A percentile compares a stretch with the other conserved stretches of the same genome.
Conservation (phyloP, 2,113 vertebrate species). For the Ctenomys sociabilis region DNA sequence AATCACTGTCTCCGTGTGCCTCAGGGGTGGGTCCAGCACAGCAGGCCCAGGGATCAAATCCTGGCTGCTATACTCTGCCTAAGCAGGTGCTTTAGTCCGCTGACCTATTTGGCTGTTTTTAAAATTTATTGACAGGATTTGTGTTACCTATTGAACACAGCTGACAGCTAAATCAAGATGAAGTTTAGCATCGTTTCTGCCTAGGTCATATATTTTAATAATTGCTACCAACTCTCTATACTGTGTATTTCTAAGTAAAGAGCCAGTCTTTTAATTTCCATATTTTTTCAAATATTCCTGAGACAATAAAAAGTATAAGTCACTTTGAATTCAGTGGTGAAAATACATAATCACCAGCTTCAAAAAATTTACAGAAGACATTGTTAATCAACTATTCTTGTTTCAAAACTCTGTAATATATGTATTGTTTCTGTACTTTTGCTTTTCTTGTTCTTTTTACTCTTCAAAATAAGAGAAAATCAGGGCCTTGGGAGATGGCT, state of each 20-base stretch:
- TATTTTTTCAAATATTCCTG: constrained; percentile 59
- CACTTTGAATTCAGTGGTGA: constrained; percentile 31
- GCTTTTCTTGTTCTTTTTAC: too few species aligned
- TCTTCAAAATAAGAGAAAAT: too few species aligned
- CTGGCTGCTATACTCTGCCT: too few species aligned
- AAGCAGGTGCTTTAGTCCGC: too few species aligned
- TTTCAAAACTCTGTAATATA: too few species aligned
- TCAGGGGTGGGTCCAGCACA: too few species aligned
- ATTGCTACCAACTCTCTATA: background rate
- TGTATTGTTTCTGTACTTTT: too few species aligned
- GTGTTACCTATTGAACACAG: background rate
- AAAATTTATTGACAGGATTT: constrained; percentile 44
- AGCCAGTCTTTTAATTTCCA: constrained; percentile 5
- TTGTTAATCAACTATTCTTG: too few species aligned
- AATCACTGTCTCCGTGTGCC: too few species aligned
- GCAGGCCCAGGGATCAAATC: too few species aligned
- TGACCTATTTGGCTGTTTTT: background rate
- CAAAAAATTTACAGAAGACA: background rate
- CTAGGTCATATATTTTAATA: background rate
- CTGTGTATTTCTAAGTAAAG: background rate
- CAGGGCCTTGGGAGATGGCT: too few species aligned
- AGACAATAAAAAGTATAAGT: constrained; percentile 31
- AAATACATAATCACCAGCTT: constrained; percentile 32
- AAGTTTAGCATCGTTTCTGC: background rate
- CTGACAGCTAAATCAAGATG: constrained; percentile 15